phyloP scores from a whole-genome alignment of 1,140 invertebrate genomes.

The Alviniconcha marisindica region DNA sequence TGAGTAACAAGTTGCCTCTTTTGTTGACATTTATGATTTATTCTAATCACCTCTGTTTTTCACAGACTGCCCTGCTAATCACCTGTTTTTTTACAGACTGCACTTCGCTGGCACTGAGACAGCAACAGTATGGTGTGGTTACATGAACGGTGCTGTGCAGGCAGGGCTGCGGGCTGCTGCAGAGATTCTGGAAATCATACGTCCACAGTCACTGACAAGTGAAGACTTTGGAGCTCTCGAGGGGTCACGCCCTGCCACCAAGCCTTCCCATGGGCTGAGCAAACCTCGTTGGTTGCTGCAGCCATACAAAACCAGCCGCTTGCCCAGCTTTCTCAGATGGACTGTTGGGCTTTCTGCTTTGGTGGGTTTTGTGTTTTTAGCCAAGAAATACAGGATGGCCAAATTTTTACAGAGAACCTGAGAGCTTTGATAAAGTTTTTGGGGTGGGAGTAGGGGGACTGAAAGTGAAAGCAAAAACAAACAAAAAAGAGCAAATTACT shows the following conservation, averaged over 20 bases:
- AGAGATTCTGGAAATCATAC: slow-evolving; percentile 66
- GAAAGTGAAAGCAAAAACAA: too few relatives aligned
- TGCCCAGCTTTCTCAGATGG: background rate
- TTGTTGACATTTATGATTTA: too few relatives aligned
- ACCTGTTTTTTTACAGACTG: slow-evolving; percentile 59
- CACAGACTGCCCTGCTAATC: background rate
- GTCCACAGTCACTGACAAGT: slow-evolving; percentile 54
- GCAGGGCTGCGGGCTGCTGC: slow-evolving; percentile 72
- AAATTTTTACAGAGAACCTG: background rate
- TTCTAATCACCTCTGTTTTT: slow-evolving; percentile 8
- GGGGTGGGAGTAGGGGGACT: too few relatives aligned
- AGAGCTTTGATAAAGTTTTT: background rate
- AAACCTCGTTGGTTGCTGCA: slow-evolving; percentile 19
- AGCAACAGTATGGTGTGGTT: slow-evolving; percentile 75
- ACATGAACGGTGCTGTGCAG: slow-evolving; percentile 77
- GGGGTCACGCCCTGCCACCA: slow-evolving; percentile 22
- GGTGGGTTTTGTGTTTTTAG: background rate
- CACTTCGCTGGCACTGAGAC: slow-evolving; percentile 77
- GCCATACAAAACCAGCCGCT: background rate
- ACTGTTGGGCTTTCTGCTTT: slow-evolving; percentile 23
- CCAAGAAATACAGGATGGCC: background rate
- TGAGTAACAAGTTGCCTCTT: too few relatives aligned
- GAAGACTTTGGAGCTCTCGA: slow-evolving; percentile 42
- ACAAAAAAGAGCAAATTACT: too few relatives aligned
- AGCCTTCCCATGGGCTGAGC: slow-evolving; percentile 27